Evolutionary conservation across 2,888 invertebrate genomes (phyloP), one percentile per base, ranked within the genome.

Genomic region (Luffia ferchaultella): DNA sequence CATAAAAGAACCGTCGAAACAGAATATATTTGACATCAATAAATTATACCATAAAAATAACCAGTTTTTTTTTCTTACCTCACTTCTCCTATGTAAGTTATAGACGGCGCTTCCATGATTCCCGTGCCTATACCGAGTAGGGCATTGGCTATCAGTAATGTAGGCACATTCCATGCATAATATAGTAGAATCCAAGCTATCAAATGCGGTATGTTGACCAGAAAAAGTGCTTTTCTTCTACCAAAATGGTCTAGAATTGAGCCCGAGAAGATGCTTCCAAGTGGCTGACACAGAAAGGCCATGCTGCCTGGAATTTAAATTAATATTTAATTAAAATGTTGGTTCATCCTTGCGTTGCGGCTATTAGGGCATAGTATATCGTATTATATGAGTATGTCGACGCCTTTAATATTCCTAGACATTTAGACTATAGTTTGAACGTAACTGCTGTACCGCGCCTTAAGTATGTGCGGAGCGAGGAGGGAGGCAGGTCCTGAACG

Each of bases 11-110:
- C n/a, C n/a, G n/a, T n/a, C n/a, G n/a, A n/a, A n/a, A n/a, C n/a
- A n/a, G n/a, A n/a, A n/a, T n/a, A n/a, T n/a, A n/a, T n/a, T n/a
- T n/a, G n/a, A n/a, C n/a, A n/a, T n/a, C n/a, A n/a, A n/a, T n/a
- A n/a, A n/a, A n/a, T n/a, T n/a, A n/a, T n/a, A n/a, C n/a, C n/a
- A n/a, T n/a, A n/a, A n/a, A n/a, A n/a, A n/a, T n/a, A n/a, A n/a
- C n/a, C n/a, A n/a, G n/a, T n/a, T 3, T 7, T 30, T 30, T 12
- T 30, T 3, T 50, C 50, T 60, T 57, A 85, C 85, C 83, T 80
- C 41, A 87, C 74, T 74, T 87, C 87, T 1, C 87, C 87, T n/a
- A 87, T 78, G 53, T 88, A 88, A 1, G 87, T 87, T n/a, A 87
- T 68, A 1, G 86, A 84, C 0, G 87, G 87, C 0, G 86, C 87